Base-by-base conservation (phyloP, 2,888 invertebrate species). In the Tetragonisca angustula region DNA sequence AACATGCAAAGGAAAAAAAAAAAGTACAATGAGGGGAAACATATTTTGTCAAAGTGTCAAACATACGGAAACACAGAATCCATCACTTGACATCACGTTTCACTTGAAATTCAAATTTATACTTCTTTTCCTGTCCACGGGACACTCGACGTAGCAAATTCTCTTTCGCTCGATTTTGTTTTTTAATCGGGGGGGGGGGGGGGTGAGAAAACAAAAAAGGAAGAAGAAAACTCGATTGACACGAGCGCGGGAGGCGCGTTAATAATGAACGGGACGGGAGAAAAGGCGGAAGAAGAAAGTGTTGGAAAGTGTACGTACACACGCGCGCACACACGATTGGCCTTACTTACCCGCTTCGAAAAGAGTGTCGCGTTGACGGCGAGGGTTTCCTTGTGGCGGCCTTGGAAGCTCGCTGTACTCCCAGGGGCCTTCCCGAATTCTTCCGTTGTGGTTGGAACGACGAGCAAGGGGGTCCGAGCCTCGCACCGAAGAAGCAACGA, bases 271-370 rank as follows among this genome's bases (percentile, higher is more conserved):
- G 52, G n/a, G n/a, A 24, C 11, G 9, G 19, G 62, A 61, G 62
- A 62, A 64, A 27, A 49, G 19, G n/a, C 6, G 76, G 24, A 17
- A n/a, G 69, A 64, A 69, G 52, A 73, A 73, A 82, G 62, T 64
- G 73, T 73, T 82, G 13, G 72, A 59, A 74, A 83, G 78, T 84
- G 82, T 67, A 43, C 43, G 2, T 11, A 43, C 43, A 84, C 69
- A 84, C 89, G 82, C 87, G 82, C 9, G 9, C 43, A 84, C 67
- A 84, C 89, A 84, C 87, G 84, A 76, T 79, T 83, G 85, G 75
- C 67, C 86, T 43, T 43, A 89, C 89, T 89, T 89, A 89, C 89
- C 89, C 78, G 84, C 36, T 43, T 86, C 75, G 84, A 76, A 79
- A 84, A 88, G 86, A 81, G 76, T 67, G 62, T 74, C 77, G 61